Conservation (phyloP, 2,888 invertebrate species). For the Catonia carolina region DNA sequence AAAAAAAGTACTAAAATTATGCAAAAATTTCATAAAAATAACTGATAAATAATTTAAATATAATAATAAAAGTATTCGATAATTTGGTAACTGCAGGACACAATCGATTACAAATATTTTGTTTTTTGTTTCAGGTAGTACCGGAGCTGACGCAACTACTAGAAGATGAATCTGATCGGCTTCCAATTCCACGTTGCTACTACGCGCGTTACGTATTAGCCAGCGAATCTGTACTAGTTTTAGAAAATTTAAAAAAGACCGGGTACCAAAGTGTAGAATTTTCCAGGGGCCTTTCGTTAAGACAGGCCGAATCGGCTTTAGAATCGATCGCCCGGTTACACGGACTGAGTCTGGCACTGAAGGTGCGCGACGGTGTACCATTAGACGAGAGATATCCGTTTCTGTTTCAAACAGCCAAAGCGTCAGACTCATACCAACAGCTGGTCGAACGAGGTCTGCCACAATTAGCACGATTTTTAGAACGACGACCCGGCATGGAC, state of each 20-base stretch:
- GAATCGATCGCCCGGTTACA: constrained; percentile 65
- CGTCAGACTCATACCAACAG: constrained; percentile 72
- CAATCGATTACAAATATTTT: too few relatives aligned
- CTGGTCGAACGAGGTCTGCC: constrained; percentile 70
- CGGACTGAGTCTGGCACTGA: constrained; percentile 60
- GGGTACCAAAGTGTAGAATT: constrained; percentile 62
- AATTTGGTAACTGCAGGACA: too few relatives aligned
- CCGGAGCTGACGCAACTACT: constrained; percentile 56
- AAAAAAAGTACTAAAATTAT: too few relatives aligned
- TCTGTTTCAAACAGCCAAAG: constrained; percentile 68
- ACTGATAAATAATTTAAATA: too few relatives aligned
- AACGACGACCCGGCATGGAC: constrained; percentile 57
- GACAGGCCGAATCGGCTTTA: constrained; percentile 62
- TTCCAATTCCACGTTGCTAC: constrained; percentile 64
- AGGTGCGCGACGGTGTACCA: constrained; percentile 44
- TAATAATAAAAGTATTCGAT: too few relatives aligned
- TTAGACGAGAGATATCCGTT: constrained; percentile 56
- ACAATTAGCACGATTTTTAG: constrained; percentile 56
- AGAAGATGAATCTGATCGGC: constrained; percentile 45
- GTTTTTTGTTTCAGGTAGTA: too few relatives aligned
- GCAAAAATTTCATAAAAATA: too few relatives aligned
- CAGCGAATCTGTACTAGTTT: constrained; percentile 52
- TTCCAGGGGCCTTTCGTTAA: constrained; percentile 57
- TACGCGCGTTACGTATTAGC: constrained; percentile 56
- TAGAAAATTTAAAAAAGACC: constrained; percentile 60